Conservation (phyloP, 2,113 vertebrate species). For the Phocoena phocoena region DNA sequence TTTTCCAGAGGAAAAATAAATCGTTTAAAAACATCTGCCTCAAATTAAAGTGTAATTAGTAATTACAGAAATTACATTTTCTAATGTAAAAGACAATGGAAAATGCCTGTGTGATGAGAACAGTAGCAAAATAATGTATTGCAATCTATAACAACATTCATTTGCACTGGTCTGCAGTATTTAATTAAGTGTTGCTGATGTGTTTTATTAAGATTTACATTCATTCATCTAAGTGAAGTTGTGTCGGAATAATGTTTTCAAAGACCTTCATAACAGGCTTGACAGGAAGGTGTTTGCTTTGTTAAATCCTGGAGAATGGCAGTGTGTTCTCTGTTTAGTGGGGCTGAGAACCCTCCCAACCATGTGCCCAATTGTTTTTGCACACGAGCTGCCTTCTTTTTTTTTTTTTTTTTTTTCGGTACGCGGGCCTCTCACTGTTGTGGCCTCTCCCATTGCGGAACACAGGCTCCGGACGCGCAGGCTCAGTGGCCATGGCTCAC, state of each 20-base stretch:
- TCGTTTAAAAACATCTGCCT: background rate
- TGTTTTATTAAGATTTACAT: background rate
- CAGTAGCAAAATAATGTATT: background rate
- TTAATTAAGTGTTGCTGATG: background rate
- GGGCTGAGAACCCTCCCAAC: background rate
- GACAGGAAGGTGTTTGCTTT: background rate
- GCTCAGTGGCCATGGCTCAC: too few species aligned
- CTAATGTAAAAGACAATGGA: background rate
- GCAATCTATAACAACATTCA: background rate
- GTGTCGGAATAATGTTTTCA: background rate
- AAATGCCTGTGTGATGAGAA: background rate
- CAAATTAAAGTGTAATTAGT: background rate
- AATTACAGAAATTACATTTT: background rate
- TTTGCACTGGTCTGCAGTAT: background rate
- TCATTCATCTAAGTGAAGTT: background rate
- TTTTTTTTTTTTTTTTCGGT: too few species aligned
- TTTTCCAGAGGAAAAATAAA: background rate
- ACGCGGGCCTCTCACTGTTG: too few species aligned
- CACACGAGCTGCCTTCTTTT: background rate
- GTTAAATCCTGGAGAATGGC: background rate
- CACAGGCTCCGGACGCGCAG: too few species aligned
- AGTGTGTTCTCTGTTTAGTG: background rate
- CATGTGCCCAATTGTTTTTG: background rate
- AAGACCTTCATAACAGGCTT: background rate
- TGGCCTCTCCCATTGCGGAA: too few species aligned